Base-by-base conservation (phyloP, 2,888 invertebrate species). In the Loripinus fragilis region DNA sequence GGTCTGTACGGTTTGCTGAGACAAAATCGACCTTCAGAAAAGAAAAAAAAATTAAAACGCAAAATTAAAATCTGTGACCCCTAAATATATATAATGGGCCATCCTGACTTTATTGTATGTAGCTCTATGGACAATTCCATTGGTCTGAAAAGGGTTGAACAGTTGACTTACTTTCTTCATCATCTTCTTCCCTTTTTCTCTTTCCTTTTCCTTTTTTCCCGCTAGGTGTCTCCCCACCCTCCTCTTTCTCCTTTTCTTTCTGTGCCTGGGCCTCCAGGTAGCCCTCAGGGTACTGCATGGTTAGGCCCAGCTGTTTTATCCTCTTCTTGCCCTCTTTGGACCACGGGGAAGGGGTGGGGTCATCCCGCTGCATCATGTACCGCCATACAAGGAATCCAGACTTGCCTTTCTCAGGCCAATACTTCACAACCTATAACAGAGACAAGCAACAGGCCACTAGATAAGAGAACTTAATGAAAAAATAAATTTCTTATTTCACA, bases 351-450 rank as follows among this genome's bases (percentile, higher is more conserved):
- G 97, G 96, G 2, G 90, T 94, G 0, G 96, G 95, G 93, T 97
- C 97, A 91, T 97, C 97, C 71, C 97, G 94, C 64, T 96, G 94
- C 78, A 97, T 91, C 48, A 96, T 91, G 91, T 96, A 97, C 77
- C 96, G 95, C 97, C 97, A 97, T 38, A 97, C 96, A 12, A 95
- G 94, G 91, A 95, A 97, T 0, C 97, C 97, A 1, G 97, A 96
- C 88, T 96, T 95, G 0, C 97, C 97, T 76, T 95, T 95, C 91
- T 96, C 96, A 0, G 96, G 96, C 94, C 96, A 97, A 91, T 97
- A 97, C 88, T 96, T 97, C 0, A 97, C 96, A 0, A 97, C 96
- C 94, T 94, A 83, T 12, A 41, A 25, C 2, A 12, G 3, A 45
- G 20, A 20, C 38, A 38, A 38, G n/a, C n/a, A n/a, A n/a, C n/a